Conservation (phyloP, 2,888 invertebrate species). For the Helleia helle region DNA sequence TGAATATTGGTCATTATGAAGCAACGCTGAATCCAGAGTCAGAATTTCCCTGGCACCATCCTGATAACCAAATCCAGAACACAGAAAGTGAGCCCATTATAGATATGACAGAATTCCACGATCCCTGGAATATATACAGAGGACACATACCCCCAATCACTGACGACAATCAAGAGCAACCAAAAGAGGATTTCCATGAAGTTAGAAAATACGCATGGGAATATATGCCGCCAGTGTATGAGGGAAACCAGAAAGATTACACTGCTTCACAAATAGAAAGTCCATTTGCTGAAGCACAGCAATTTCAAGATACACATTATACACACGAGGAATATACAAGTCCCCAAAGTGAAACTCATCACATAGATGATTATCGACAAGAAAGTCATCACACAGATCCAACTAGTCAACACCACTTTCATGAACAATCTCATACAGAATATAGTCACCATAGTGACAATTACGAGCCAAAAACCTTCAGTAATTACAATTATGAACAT, state of each 20-base stretch:
- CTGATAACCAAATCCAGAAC: conserved; percentile 33
- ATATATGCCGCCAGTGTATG: conserved; percentile 28
- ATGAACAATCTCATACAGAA: conserved; percentile 8
- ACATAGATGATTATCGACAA: conserved; percentile 11
- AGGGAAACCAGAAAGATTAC: conserved; percentile 22
- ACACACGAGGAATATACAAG: conserved; percentile 18
- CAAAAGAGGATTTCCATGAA: conserved; percentile 31
- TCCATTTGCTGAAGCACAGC: conserved; percentile 16
- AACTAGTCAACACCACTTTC: conserved; percentile 1
- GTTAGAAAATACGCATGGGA: conserved; percentile 53
- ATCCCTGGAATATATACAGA: conserved; percentile 85
- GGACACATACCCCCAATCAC: conserved; percentile 54
- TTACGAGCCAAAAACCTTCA: neutral
- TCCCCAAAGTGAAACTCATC: conserved; percentile 19
- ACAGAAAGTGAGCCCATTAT: conserved; percentile 30
- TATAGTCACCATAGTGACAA: conserved; percentile 9
- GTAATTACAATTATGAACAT: conserved; percentile 10
- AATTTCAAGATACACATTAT: conserved; percentile 13
- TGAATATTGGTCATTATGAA: conserved; percentile 35
- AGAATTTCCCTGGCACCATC: conserved; percentile 65
- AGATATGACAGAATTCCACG: conserved; percentile 54
- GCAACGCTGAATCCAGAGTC: conserved; percentile 53
- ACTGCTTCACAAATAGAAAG: conserved; percentile 18
- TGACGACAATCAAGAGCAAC: conserved; percentile 26
- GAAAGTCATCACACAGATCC: neutral